Base-by-base conservation (phyloP, 2,113 vertebrate species). In the Syngnathus typhle region DNA sequence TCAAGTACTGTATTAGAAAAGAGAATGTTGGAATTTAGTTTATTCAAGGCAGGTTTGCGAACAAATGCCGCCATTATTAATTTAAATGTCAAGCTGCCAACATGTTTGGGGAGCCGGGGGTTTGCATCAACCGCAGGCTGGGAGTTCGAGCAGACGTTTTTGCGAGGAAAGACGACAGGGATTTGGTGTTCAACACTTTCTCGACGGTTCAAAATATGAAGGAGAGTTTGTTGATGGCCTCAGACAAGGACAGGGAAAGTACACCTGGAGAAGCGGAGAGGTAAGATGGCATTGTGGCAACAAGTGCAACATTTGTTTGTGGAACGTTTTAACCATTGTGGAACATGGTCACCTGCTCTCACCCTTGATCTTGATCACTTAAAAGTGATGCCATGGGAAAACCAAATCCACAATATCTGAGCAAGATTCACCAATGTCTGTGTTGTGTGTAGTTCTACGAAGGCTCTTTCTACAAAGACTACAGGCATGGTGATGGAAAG, bases 391-490 rank as follows among this genome's bases (percentile, higher is more conserved):
- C 43, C 43, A 11, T 21, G 8, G 27, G 1, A 3, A 32, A 32
- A 32, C 21, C 8, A 52, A 54, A 54, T 23, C 7, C 3, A 21
- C 51, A 54, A 55, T 55, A 55, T 27, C 21, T 55, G 52, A 55
- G 11, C 10, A 55, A 55, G 12, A 36, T 23, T 43, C 19, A 1
- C 23, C 6, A 58, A 10, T 75, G 11, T 44, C 37, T 55, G 0
- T 66, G 27, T 32, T 80, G 27, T 73, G 1, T 83, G 18, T 73
- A 96, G 95, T 82, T 27, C 37, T 95, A 94, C 67, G 70, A 79
- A 0, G 94, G 94, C 58, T 89, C 89, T 68, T 94, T 94, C 87
- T 95, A 91, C 75, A 91, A 86, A 72, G 93, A 93, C 78, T 93
- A 92, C 77, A 75, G 73, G 1, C 94, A 96, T 2, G 93, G 94